phyloP scores from a whole-genome alignment of 2,888 invertebrate genomes.

The Eupithecia abbreviata region DNA sequence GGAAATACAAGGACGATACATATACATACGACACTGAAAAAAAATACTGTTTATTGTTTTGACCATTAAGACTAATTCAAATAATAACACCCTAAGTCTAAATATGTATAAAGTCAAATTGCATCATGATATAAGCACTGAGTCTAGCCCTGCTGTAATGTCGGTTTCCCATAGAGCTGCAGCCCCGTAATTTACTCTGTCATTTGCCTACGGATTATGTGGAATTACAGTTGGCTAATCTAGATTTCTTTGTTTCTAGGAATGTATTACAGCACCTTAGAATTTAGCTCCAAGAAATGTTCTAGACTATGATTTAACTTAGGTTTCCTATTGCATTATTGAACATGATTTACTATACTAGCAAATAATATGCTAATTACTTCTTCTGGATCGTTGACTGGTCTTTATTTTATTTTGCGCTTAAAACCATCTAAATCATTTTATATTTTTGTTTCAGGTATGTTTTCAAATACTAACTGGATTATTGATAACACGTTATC shows the following conservation, averaged over 20 bases:
- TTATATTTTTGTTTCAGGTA: conserved; percentile 36
- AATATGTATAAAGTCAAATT: neutral
- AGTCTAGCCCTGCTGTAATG: conserved; percentile 41
- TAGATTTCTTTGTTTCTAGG: conserved; percentile 44
- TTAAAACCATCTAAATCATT: neutral
- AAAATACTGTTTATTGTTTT: neutral
- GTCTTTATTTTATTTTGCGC: neutral
- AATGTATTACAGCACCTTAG: conserved; percentile 13
- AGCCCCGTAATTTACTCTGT: conserved; percentile 51
- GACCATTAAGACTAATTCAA: neutral
- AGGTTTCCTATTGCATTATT: neutral
- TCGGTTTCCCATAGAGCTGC: conserved; percentile 62
- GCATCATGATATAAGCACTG: neutral
- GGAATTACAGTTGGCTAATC: conserved; percentile 57
- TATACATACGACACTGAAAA: neutral
- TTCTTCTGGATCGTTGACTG: neutral
- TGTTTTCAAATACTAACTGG: neutral
- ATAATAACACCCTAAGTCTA: neutral
- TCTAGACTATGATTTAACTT: neutral
- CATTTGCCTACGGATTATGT: conserved; percentile 57
- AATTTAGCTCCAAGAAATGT: neutral
- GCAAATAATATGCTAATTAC: neutral
- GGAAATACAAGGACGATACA: neutral
- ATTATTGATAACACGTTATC: neutral
- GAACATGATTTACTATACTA: neutral